Evolutionary conservation across 2,888 invertebrate species (phyloP), one percentile per base, ranked within the genome.

Genomic region (Bugulina stolonifera): DNA sequence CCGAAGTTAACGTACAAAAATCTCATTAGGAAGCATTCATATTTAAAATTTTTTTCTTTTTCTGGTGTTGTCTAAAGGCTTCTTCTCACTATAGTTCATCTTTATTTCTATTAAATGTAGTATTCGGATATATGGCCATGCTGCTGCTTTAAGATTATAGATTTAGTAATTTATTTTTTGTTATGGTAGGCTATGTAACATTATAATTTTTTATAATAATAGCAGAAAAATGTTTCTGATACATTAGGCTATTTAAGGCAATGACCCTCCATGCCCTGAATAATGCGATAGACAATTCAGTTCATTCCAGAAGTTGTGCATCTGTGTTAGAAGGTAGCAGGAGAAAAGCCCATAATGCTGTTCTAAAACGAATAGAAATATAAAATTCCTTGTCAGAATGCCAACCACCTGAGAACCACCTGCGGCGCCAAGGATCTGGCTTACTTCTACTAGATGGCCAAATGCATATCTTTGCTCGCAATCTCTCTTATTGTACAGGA

Each of bases 261-360:
- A n/a, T n/a, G n/a, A n/a, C n/a, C n/a, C n/a, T n/a, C n/a, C n/a
- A 43, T 43, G 43, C 18, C 10, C 43, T 18, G 18, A 10, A 10
- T 43, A 43, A 18, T 43, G 43, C 18, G 43, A 43, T 18, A 5
- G 43, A 43, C 43, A 43, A 43, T 64, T 64, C 34, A 64, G 22
- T 64, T 64, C 64, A 64, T 64, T 64, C 64, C 64, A 64, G 1
- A 64, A 64, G 64, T 64, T 64, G 64, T 64, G 64, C 64, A 64
- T 32, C 34, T 64, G 64, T 64, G 34, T 23, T 34, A 32, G 10
- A 5, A 29, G 18, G 43, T 43, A n/a, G n/a, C n/a, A n/a, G n/a
- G n/a, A n/a, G n/a, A n/a, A n/a, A n/a, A n/a, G n/a, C n/a, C n/a
- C n/a, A n/a, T n/a, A n/a, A n/a, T n/a, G n/a, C n/a, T n/a, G n/a